Percentiles rank a stretch among this genome's conserved stretches.
phyloP scores from a whole-genome alignment of 2,888 invertebrate species.

The Linyphia triangularis region DNA sequence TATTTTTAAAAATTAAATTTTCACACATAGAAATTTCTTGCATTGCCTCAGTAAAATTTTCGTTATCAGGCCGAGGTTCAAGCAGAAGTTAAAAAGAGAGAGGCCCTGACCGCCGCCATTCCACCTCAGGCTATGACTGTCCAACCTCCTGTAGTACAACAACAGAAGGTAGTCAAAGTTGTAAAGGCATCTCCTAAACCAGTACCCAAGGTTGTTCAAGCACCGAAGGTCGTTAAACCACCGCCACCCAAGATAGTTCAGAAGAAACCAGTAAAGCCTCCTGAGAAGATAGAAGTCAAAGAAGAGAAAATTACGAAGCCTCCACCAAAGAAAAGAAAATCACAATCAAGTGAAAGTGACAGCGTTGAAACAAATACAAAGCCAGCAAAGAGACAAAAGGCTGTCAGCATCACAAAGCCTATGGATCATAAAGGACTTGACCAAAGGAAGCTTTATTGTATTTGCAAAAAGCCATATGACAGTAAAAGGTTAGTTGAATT shows the following conservation, averaged over 20 bases:
- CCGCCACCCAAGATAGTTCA: neutral
- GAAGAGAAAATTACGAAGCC: constrained; percentile 62
- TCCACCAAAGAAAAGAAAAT: constrained; percentile 76
- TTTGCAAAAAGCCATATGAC: constrained; percentile 96
- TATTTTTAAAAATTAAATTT: neutral
- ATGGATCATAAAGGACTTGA: constrained; percentile 62
- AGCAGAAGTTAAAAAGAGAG: constrained; percentile 75
- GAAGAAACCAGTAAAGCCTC: neutral
- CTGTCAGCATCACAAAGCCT: constrained; percentile 65
- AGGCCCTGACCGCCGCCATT: constrained; percentile 46
- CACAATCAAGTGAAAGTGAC: constrained; percentile 74
- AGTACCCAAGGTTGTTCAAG: neutral
- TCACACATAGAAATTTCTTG: neutral
- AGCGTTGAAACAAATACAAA: constrained; percentile 32
- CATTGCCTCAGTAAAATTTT: neutral
- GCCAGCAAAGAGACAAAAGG: constrained; percentile 74
- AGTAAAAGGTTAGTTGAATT: constrained; percentile 93
- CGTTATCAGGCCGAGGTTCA: constrained; percentile 64
- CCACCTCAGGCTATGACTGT: constrained; percentile 59
- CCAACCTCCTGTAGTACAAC: constrained; percentile 29
- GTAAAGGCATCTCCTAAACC: constrained; percentile 21
- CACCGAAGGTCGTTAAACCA: neutral
- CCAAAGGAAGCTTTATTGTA: constrained; percentile 84
- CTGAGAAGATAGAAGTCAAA: constrained; percentile 13
- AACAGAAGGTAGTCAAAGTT: constrained; percentile 35